Evolutionary conservation across 2,113 vertebrate species (phyloP).

Genomic region (Centropus unirufus): DNA sequence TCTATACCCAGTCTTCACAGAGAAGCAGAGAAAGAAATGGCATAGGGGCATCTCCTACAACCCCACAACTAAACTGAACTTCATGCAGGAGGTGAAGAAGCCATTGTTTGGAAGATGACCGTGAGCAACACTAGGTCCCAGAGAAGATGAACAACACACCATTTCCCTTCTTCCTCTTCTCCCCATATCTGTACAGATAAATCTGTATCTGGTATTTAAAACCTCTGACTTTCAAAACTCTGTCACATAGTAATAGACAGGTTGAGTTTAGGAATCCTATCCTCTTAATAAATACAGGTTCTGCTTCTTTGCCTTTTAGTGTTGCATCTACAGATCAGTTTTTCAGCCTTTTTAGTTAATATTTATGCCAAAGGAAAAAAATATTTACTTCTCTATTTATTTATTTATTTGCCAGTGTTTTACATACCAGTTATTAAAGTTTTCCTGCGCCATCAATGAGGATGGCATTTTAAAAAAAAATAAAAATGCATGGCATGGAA

Average conservation of each 20-base stretch:
- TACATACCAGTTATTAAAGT: neutral
- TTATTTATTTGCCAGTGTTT: neutral
- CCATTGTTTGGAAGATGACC: neutral
- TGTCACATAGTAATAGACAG: neutral
- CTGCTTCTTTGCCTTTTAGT: neutral
- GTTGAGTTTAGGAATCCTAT: neutral
- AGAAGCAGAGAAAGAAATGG: neutral
- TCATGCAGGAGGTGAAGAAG: neutral
- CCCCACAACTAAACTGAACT: neutral
- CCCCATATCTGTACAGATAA: neutral
- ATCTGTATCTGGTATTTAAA: neutral
- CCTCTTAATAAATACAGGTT: neutral
- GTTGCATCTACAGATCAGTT: neutral
- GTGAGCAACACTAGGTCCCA: neutral
- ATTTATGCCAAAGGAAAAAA: too few relatives aligned
- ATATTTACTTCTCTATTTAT: neutral
- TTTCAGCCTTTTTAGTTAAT: neutral
- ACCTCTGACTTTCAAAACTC: neutral
- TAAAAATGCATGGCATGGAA: neutral
- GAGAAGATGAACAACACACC: neutral
- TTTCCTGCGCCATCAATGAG: neutral
- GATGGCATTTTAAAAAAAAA: neutral
- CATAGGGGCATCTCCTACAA: neutral
- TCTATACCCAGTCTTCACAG: neutral
- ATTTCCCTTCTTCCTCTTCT: neutral